These are phyloP conservation scores for Nomada flava DNA, from an alignment of 2,888 invertebrate species.

Conservation along the genomic window DNA sequence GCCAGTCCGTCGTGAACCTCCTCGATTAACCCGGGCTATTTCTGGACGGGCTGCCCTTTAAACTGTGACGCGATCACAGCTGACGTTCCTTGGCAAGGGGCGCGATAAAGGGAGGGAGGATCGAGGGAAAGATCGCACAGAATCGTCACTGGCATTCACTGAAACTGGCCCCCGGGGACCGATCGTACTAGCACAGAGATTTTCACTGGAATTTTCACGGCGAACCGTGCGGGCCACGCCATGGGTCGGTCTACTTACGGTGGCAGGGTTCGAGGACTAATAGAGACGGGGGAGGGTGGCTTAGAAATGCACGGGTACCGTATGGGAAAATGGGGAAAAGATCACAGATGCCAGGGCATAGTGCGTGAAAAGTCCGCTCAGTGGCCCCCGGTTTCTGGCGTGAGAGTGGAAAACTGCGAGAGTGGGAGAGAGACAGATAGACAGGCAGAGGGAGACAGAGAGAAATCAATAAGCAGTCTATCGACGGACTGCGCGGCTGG, in stretches of 20 bases:
- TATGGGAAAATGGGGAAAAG: background rate
- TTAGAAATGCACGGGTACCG: background rate
- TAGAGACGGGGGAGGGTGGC: background rate
- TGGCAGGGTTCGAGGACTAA: background rate
- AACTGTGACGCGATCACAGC: constrained; percentile 11
- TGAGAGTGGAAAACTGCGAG: constrained; percentile 26
- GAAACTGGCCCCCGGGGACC: background rate
- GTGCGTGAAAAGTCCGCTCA: constrained; percentile 28
- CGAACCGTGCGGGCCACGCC: no score
- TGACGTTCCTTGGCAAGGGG: background rate
- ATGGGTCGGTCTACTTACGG: no score
- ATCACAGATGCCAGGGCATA: constrained; percentile 1
- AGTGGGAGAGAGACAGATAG: constrained; percentile 31
- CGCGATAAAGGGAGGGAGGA: no score
- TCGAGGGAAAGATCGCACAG: constrained; percentile 1
- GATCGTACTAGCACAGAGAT: no score
- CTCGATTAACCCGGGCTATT: background rate
- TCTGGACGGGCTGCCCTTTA: background rate
- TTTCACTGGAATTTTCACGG: no score
- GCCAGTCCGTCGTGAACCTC: background rate
- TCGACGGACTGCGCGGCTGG: constrained; percentile 55
- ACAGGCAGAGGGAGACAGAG: constrained; percentile 47
- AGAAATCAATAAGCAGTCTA: constrained; percentile 70
- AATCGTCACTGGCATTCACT: background rate
- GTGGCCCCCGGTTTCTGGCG: constrained; percentile 11